Evolutionary conservation across 2,888 invertebrate species (phyloP), one percentile per base, ranked within the genome.

Genomic region (Diloba caeruleocephala): DNA sequence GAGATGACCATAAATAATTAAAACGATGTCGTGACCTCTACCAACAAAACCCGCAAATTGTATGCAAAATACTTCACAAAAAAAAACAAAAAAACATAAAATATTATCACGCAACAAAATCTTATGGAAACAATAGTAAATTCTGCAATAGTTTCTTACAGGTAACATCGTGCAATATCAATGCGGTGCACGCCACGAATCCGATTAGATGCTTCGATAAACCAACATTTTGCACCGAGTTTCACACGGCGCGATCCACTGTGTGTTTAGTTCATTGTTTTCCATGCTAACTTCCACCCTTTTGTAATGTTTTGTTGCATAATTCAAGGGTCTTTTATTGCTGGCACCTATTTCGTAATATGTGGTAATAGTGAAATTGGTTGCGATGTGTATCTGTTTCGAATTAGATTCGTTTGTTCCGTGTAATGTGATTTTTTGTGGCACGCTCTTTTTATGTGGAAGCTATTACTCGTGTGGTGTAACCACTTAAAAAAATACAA

Each of bases 161-260:
- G 71, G 81, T 67, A 81, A 79, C 82, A 75, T 77, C 81, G 81
- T 81, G 81, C 78, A 70, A 79, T 83, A 84, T 84, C 82, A 79
- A 83, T 80, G 79, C 79, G 49, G 73, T 74, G 77, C 79, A 74
- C 61, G 66, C 72, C 63, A 76, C 64, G 81, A 76, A 78, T 76
- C 74, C 74, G 85, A 88, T 87, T 84, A 86, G 84, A 84, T 86
- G 78, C 58, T 55, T 72, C 75, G 85, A 87, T 86, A 85, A 83
- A 82, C 71, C 71, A 76, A 69, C 74, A 72, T 73, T 74, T 74
- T 76, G 54, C 55, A 65, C 56, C 43, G 63, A 72, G 75, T 71
- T 84, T 85, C 82, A 79, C 82, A 84, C 82, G 81, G 78, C 79
- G 78, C 76, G 69, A 65, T 78, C 66, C 38, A 49, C 43, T 58